Conservation (phyloP, 2,113 vertebrate genomes). For the Cathartes aura region DNA sequence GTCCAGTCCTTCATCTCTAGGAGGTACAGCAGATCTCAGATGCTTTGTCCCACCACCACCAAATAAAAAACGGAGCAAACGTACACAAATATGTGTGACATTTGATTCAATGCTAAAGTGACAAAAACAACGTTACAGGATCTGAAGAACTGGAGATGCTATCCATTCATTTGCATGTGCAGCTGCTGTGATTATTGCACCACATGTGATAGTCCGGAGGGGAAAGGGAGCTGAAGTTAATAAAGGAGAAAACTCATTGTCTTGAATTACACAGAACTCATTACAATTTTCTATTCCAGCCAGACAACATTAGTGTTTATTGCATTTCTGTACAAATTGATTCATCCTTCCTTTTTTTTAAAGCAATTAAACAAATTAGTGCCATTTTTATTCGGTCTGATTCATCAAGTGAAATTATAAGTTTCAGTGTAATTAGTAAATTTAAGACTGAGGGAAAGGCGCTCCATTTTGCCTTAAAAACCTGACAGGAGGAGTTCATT, state of each 20-base stretch:
- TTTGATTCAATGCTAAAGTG: background rate
- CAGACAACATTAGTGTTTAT: background rate
- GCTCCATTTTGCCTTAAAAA: background rate
- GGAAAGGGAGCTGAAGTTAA: background rate
- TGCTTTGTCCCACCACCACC: rapidly evolving
- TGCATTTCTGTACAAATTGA: background rate
- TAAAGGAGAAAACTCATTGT: background rate
- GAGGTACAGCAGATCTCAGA: rapidly evolving
- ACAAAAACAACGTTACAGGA: rapidly evolving
- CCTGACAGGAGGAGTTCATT: background rate
- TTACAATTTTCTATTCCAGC: background rate
- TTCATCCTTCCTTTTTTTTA: background rate
- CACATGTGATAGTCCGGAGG: background rate
- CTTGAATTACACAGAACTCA: background rate
- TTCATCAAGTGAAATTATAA: background rate
- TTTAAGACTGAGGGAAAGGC: background rate
- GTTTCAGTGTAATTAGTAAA: background rate
- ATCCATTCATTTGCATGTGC: rapidly evolving
- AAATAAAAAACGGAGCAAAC: rapidly evolving
- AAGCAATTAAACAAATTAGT: background rate
- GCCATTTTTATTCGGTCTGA: background rate
- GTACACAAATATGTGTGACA: rapidly evolving
- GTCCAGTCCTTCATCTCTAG: background rate
- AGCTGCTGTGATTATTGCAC: background rate
- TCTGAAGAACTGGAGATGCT: background rate